A percentile compares a stretch with the other conserved stretches of the same genome.
phyloP scores from a whole-genome alignment of 2,113 vertebrate genomes.

The Burhinus oedicnemus region DNA sequence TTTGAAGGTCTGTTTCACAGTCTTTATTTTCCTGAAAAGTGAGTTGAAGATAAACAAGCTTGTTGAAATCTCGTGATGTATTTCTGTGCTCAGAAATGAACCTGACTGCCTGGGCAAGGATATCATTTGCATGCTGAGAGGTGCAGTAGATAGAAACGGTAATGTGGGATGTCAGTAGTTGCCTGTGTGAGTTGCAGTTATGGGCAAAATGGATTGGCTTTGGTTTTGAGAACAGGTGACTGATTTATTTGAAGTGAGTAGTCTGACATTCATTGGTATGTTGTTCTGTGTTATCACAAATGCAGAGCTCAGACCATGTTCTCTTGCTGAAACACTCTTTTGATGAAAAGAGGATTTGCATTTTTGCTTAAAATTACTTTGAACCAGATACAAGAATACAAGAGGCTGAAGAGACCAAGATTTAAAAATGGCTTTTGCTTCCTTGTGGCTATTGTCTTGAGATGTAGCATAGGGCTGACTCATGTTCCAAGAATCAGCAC shows the following conservation, averaged over 20 bases:
- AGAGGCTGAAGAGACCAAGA: neutral
- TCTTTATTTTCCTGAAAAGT: neutral
- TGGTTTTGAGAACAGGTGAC: neutral
- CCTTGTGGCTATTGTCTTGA: neutral
- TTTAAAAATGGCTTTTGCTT: neutral
- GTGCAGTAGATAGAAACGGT: neutral
- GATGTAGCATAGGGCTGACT: neutral
- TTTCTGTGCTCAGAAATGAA: neutral
- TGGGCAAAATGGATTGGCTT: neutral
- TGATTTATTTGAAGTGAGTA: neutral
- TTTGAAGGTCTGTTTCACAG: neutral
- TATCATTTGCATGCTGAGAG: neutral
- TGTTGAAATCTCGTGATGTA: neutral
- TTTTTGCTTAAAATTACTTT: neutral
- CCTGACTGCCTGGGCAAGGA: neutral
- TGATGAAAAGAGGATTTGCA: neutral
- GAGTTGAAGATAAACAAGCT: neutral
- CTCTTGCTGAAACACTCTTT: neutral
- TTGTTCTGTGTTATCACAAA: neutral
- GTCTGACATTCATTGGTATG: neutral
- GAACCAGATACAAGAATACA: neutral
- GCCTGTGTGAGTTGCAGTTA: neutral
- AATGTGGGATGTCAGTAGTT: neutral
- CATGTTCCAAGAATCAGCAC: fast-evolving
- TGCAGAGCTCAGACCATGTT: neutral